Base-by-base conservation (phyloP, 2,797 vertebrate genomes). In the Limnodromus scolopaceus region DNA sequence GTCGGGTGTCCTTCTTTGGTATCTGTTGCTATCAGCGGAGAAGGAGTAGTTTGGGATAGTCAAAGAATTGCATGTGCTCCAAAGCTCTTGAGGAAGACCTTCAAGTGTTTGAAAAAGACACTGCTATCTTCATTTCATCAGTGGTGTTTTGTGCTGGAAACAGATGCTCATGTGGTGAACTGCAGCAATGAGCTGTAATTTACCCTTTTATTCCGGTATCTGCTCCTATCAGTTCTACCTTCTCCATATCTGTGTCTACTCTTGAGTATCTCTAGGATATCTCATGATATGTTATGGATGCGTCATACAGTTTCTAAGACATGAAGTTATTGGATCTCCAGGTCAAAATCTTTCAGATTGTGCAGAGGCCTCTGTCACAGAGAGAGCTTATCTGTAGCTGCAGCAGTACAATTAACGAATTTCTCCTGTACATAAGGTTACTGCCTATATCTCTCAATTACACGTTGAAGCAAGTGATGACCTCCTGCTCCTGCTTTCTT, bases 341-440 rank as follows among this genome's bases (percentile, higher is more conserved):
- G 54, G 55, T 95, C 78, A 89, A 75, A 89, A 87, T 94, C 60
- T 87, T 77, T 45, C 53, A 32, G 75, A 27, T 34, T 81, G 51
- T 41, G n/a, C 60, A 45, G 64, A 83, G n/a, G 39, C n/a, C 10
- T 34, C 58, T 84, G 38, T 68, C 30, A 15, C 23, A 68, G 41
- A 30, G 38, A 22, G 25, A 23, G 25, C n/a, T 93, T 80, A 55
- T 82, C 81, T 69, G 5, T 82, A 74, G 28, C 53, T 63, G 48
- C 78, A 89, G 78, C 34, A 43, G 48, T 48, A 12, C 49, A 48
- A 25, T 69, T 46, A 55, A 28, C 1, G 12, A 77, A 39, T 30
- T 85, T 51, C 36, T 63, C 25, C 48, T 64, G 11, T 43, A 14
- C 0, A 0, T 54, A n/a, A 80, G 63, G 20, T 81, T 80, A 14